Conservation (phyloP, 92 coral and sea anemone genomes). For the Pocillopora grandis region DNA sequence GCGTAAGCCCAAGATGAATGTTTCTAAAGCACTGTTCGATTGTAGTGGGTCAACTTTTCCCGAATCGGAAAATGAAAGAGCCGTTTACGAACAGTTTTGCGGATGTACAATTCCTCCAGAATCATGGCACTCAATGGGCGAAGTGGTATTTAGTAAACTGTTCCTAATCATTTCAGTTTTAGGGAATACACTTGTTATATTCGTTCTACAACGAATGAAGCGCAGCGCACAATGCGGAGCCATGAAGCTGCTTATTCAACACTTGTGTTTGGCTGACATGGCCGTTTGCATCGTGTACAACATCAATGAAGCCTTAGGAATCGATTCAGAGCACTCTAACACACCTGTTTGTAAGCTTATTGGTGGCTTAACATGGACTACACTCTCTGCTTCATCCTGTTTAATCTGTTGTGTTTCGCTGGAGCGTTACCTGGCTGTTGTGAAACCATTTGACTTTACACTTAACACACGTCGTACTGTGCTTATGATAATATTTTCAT, state of each 20-base stretch:
- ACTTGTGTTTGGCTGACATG: constrained; percentile 77
- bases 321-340: constrained; percentile 55
- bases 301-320: constrained; percentile 63
- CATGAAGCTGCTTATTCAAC: constrained; percentile 73
- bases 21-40: constrained; percentile 10
- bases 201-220: constrained; percentile 73
- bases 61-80: constrained; percentile 35
- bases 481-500: constrained; percentile 70
- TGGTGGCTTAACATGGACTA: constrained; percentile 76
- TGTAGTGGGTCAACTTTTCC: constrained; percentile 61
- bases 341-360: constrained; percentile 62
- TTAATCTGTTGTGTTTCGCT: constrained; percentile 80
- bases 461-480: constrained; percentile 60
- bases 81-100: constrained; percentile 56
- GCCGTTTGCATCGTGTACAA: constrained; percentile 79
- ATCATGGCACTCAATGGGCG: constrained; percentile 47
- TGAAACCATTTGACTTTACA: constrained; percentile 79
- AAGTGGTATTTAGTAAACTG: constrained; percentile 70
- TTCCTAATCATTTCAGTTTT: constrained; percentile 63
- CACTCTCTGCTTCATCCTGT: constrained; percentile 66
- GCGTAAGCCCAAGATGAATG: constrained; percentile 1
- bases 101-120: constrained; percentile 58
- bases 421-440: constrained; percentile 90
- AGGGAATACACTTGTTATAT: constrained; percentile 75
- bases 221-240: constrained; percentile 55